Conservation (phyloP, 2,113 vertebrate species). For the Chinchilla lanigera region DNA sequence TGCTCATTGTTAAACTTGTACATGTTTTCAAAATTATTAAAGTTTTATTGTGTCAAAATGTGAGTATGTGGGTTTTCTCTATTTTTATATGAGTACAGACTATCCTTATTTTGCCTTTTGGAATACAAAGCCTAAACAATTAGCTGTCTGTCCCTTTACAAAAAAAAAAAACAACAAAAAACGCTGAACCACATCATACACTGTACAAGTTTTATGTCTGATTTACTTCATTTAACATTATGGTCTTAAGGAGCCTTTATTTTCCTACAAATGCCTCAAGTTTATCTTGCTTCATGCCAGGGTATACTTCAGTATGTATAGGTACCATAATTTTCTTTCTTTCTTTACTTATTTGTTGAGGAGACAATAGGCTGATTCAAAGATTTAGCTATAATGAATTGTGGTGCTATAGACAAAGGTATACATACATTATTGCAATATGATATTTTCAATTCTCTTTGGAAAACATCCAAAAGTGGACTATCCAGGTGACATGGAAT, state of each 20-base stretch:
- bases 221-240: background rate
- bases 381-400: background rate
- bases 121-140: background rate
- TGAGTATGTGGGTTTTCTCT: background rate
- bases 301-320: background rate
- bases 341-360: background rate
- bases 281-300: background rate
- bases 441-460: background rate
- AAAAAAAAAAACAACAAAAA: too few relatives aligned
- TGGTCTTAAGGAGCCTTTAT: background rate
- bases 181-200: background rate
- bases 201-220: background rate
- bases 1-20: background rate
- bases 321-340: background rate
- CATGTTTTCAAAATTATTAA: background rate
- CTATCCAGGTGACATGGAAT: background rate
- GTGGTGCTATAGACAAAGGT: background rate
- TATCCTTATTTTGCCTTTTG: background rate
- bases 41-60: constrained; percentile 5
- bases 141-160: background rate
- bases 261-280: background rate
- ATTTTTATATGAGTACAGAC: background rate
- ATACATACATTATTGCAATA: background rate
- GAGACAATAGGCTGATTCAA: background rate
- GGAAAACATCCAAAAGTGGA: background rate